A percentile compares a stretch with the other conserved stretches of the same genome.
These are phyloP conservation scores for Parascotia fuliginaria DNA, from an alignment of 2,888 invertebrate genomes.

Conservation along the genomic window DNA sequence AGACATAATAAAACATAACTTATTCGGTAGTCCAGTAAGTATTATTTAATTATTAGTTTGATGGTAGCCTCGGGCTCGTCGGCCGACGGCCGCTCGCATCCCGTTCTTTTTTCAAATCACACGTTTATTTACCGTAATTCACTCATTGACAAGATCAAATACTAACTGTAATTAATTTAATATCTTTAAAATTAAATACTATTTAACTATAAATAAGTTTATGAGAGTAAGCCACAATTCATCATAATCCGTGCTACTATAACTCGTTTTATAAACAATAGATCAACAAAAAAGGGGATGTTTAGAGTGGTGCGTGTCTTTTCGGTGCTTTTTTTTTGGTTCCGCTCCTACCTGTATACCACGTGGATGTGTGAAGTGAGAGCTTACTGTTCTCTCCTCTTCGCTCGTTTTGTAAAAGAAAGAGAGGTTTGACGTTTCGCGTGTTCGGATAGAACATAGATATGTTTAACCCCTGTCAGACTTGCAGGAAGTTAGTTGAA, in stretches of 20 bases:
- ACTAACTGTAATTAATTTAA: constrained; percentile 29
- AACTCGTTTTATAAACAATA: constrained; percentile 77
- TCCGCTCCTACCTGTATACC: constrained; percentile 80
- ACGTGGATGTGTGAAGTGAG: constrained; percentile 74
- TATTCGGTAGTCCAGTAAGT: constrained; percentile 81
- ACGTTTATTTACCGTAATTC: constrained; percentile 52
- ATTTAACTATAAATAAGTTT: constrained; percentile 31
- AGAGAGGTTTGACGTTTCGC: constrained; percentile 64
- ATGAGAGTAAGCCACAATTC: constrained; percentile 68
- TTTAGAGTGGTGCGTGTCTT: constrained; percentile 77
- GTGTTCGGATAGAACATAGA: constrained; percentile 51
- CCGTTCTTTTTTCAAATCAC: constrained; percentile 46
- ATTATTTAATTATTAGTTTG: constrained; percentile 82
- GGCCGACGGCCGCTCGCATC: constrained; percentile 53
- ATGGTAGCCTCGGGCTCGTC: constrained; percentile 64
- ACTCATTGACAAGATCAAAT: constrained; percentile 45
- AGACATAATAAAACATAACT: constrained; percentile 76
- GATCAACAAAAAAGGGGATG: constrained; percentile 77
- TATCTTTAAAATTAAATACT: constrained; percentile 19
- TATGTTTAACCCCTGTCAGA: constrained; percentile 61
- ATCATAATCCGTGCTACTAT: constrained; percentile 69
- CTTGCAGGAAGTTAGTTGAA: constrained; percentile 79
- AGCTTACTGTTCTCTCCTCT: constrained; percentile 51
- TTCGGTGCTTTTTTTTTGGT: constrained; percentile 74
- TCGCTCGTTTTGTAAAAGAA: constrained; percentile 47